phyloP scores from a whole-genome alignment of 2,888 invertebrate genomes.

The Agrilus cyanescens region DNA sequence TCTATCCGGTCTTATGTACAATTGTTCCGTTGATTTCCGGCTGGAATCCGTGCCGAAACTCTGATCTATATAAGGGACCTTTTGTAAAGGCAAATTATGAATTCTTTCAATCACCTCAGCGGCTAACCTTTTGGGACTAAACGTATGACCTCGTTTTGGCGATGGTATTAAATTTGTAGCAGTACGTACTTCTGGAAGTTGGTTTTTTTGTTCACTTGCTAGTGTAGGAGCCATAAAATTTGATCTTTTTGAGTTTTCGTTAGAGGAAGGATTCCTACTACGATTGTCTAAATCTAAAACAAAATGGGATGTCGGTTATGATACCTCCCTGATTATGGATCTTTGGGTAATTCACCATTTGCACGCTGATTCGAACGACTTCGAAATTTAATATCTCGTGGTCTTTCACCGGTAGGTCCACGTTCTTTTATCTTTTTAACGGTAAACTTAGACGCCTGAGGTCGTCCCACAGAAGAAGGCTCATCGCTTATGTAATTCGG shows the following conservation, averaged over 20 bases:
- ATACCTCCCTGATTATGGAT: too few species aligned
- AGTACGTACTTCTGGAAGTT: constrained; percentile 22
- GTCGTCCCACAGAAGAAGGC: background rate
- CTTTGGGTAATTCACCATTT: too few species aligned
- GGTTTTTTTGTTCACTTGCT: constrained; percentile 28
- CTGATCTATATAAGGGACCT: constrained; percentile 11
- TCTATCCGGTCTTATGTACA: too few species aligned
- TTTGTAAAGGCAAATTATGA: background rate
- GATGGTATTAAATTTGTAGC: constrained; percentile 23
- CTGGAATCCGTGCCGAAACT: background rate
- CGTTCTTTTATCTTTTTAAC: constrained; percentile 9
- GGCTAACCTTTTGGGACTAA: constrained; percentile 22
- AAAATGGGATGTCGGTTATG: too few species aligned
- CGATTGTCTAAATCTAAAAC: too few species aligned
- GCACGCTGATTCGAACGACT: background rate
- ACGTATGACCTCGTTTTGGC: constrained; percentile 24
- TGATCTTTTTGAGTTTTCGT: constrained; percentile 2
- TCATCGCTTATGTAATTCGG: constrained; percentile 1
- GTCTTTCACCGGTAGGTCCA: background rate
- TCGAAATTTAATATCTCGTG: background rate
- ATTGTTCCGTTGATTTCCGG: too few species aligned
- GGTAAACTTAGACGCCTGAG: constrained; percentile 12
- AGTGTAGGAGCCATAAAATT: constrained; percentile 31
- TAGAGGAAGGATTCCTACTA: too few species aligned
- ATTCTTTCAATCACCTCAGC: background rate